Conservation (phyloP, 2,888 invertebrate genomes). For the Chironomus riparius region DNA sequence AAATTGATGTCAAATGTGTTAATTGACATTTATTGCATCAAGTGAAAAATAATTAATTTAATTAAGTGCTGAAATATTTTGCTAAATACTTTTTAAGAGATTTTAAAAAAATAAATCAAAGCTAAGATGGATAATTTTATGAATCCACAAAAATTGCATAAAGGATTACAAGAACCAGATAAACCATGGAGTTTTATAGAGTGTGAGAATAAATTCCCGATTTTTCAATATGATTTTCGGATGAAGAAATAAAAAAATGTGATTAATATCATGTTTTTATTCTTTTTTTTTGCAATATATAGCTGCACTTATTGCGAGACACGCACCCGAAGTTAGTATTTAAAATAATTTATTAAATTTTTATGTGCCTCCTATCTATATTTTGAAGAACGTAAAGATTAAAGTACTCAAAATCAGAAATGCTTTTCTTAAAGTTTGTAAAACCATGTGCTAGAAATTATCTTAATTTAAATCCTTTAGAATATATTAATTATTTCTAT, state of each 20-base stretch:
- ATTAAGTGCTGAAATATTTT: not conserved
- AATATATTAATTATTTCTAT: too few relatives aligned
- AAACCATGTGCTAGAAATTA: too few relatives aligned
- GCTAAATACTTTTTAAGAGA: not conserved
- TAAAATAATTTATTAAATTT: not conserved
- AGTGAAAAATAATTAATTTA: not conserved
- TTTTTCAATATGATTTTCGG: not conserved
- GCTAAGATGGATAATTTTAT: constrained; percentile 2
- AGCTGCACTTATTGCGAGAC: constrained; percentile 12
- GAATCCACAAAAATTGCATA: constrained; percentile 6
- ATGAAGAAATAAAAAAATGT: not conserved
- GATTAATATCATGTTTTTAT: not conserved
- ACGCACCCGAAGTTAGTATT: constrained; percentile 12
- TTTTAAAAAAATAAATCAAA: not conserved
- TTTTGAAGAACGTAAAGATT: not conserved
- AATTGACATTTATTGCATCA: not conserved
- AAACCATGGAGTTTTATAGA: constrained; percentile 13
- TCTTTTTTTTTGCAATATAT: not conserved
- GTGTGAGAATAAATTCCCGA: not conserved
- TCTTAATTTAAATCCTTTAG: too few relatives aligned
- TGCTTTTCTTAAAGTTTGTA: too few relatives aligned
- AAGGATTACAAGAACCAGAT: not conserved
- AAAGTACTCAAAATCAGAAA: too few relatives aligned
- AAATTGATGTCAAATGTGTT: not conserved
- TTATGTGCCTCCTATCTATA: not conserved